These are phyloP conservation scores for Sisyra terminalis DNA, from an alignment of 2,888 invertebrate genomes.

Conservation along the genomic window DNA sequence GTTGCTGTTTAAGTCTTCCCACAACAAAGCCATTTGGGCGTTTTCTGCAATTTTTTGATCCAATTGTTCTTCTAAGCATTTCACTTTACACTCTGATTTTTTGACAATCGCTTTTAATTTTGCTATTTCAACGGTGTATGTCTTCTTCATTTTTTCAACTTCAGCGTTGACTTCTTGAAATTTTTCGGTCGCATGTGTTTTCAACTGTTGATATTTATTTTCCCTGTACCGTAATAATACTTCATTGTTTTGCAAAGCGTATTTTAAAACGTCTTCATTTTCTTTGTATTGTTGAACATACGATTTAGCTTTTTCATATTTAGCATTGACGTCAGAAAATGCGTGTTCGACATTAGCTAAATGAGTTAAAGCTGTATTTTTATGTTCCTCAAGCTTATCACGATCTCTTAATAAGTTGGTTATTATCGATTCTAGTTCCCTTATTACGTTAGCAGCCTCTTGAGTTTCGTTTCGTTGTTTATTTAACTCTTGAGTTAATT, in stretches of 20 bases:
- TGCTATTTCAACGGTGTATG: slow-evolving; percentile 17
- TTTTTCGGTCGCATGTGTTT: slow-evolving; percentile 17
- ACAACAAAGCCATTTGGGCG: slow-evolving; percentile 8
- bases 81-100: slow-evolving; percentile 18
- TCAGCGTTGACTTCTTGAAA: slow-evolving; percentile 17
- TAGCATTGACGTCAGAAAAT: slow-evolving; percentile 20
- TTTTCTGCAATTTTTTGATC: slow-evolving; percentile 11
- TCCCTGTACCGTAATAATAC: slow-evolving; percentile 15
- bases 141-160: slow-evolving; percentile 16
- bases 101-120: slow-evolving; percentile 18
- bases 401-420: slow-evolving; percentile 18
- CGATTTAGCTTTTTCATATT: slow-evolving; percentile 20
- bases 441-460: slow-evolving; percentile 12
- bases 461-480: background rate
- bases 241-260: slow-evolving; percentile 17
- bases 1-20: slow-evolving; percentile 12
- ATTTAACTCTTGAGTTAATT: background rate
- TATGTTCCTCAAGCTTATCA: slow-evolving; percentile 16
- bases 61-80: slow-evolving; percentile 10
- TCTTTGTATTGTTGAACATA: slow-evolving; percentile 19
- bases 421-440: slow-evolving; percentile 20
- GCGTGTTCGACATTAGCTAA: slow-evolving; percentile 20
- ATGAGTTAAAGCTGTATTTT: slow-evolving; percentile 16
- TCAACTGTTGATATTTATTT: slow-evolving; percentile 17
- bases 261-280: slow-evolving; percentile 19